Base-by-base conservation (phyloP, 2,888 invertebrate species). In the Lymantria dispar region DNA sequence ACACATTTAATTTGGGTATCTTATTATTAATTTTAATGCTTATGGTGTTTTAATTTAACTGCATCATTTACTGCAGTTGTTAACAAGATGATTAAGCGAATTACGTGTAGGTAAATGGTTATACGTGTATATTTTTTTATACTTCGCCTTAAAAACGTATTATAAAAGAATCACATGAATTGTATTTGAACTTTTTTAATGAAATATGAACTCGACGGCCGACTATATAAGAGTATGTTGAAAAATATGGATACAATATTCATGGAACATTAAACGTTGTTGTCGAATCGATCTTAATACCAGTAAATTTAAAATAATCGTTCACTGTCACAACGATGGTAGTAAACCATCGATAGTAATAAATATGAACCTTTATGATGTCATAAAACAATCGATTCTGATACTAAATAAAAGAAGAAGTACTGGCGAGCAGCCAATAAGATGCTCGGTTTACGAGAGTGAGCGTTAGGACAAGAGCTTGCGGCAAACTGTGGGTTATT, bases 351-450 rank as follows among this genome's bases (percentile, higher is more conserved):
- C 70, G 75, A 74, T 77, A 80, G 83, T 82, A 80, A 72, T 85
- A 82, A 85, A 87, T 76, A 76, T 64, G 76, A 80, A 74, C 78
- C 73, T 86, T 88, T 84, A 87, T 76, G 75, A 67, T 66, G 72
- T 76, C 76, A 79, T 88, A 85, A 87, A 88, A 74, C 83, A 81
- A 87, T 89, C 85, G 84, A 87, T 85, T 78, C 68, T 68, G 71
- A 77, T 78, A 78, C 75, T 72, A 73, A 83, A 85, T 85, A 83
- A 85, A 85, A 83, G 80, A 81, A 65, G 72, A 76, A 83, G 75
- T 78, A 73, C 58, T 88, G 88, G 89, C 85, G 73, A 56, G 42
- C 60, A 67, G 85, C 89, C 90, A 89, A 85, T 83, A 76, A 84
- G 78, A 78, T 69, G 76, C 72, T 71, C 75, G 66, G 68, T 67